These are phyloP conservation scores for Sinotaia quadrata DNA, from an alignment of 2,888 invertebrate genomes.

Conservation along the genomic window DNA sequence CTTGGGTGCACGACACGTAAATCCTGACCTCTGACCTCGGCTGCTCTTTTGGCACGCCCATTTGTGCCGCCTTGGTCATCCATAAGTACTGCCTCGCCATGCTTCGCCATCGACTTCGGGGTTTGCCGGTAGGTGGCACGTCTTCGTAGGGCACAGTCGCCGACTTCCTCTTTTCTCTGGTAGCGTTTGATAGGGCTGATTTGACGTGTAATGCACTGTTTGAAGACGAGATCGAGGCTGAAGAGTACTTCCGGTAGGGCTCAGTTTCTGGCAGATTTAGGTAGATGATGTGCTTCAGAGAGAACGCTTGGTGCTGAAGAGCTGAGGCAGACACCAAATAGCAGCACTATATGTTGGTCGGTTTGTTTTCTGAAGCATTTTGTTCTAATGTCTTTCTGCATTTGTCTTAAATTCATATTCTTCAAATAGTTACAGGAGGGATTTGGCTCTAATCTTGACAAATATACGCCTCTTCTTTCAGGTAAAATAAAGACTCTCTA, in stretches of 20 bases:
- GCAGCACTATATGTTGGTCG: too few species aligned
- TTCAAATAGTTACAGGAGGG: background rate
- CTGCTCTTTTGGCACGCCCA: conserved; percentile 31
- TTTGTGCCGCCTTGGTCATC: conserved; percentile 31
- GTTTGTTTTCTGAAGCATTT: too few species aligned
- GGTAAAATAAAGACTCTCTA: too few species aligned
- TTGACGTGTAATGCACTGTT: too few species aligned
- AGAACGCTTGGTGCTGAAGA: conserved; percentile 15
- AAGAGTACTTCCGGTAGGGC: conserved; percentile 15
- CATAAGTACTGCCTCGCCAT: conserved; percentile 31
- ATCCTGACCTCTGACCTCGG: conserved; percentile 39
- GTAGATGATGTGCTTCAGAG: conserved; percentile 5
- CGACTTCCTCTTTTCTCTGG: background rate
- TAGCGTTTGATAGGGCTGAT: background rate
- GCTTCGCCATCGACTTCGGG: conserved; percentile 31
- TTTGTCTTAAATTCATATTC: background rate
- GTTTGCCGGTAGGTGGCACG: conserved; percentile 22
- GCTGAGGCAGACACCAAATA: background rate
- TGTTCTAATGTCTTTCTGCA: too few species aligned
- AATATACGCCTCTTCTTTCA: too few species aligned
- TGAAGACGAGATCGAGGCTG: conserved; percentile 11
- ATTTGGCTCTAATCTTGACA: too few species aligned
- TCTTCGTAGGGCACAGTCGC: background rate
- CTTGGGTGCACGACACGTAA: conserved; percentile 41
- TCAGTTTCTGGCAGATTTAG: conserved; percentile 26